Evolutionary conservation across 2,888 invertebrate species (phyloP).

Genomic region (Catocala nupta): DNA sequence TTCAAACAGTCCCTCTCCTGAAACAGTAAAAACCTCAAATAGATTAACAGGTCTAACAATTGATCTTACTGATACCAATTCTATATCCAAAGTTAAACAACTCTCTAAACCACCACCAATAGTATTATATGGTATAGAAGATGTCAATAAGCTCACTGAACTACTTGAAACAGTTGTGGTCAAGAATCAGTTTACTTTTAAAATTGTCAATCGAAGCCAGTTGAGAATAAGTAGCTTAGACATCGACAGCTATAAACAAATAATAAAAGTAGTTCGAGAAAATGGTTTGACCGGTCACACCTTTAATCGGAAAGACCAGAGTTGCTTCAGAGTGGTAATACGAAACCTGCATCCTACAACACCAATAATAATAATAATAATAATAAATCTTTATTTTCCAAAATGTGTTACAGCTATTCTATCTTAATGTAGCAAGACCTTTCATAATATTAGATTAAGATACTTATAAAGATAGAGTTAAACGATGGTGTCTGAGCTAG

Average conservation of each 20-base stretch:
- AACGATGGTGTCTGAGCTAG: too few relatives aligned
- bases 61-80: neutral
- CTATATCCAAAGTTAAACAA: neutral
- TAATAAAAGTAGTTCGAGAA: neutral
- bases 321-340: slow-evolving; percentile 1
- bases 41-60: neutral
- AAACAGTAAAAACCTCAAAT: neutral
- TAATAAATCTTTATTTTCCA: too few relatives aligned
- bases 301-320: slow-evolving; percentile 4
- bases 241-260: neutral
- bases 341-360: neutral
- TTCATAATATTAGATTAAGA: too few relatives aligned
- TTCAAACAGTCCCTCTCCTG: too few relatives aligned
- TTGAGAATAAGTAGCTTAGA: neutral
- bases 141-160: slow-evolving; percentile 3
- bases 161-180: slow-evolving; percentile 1
- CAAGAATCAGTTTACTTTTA: neutral
- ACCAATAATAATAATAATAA: too few relatives aligned
- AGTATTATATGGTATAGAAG: neutral
- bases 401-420: too few relatives aligned
- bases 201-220: slow-evolving; percentile 1
- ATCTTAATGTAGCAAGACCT: too few relatives aligned
- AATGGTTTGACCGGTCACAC: slow-evolving; percentile 4
- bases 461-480: too few relatives aligned
- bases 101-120: neutral